Base-by-base conservation (phyloP, 1,140 invertebrate genomes). In the Apis mellifera region DNA sequence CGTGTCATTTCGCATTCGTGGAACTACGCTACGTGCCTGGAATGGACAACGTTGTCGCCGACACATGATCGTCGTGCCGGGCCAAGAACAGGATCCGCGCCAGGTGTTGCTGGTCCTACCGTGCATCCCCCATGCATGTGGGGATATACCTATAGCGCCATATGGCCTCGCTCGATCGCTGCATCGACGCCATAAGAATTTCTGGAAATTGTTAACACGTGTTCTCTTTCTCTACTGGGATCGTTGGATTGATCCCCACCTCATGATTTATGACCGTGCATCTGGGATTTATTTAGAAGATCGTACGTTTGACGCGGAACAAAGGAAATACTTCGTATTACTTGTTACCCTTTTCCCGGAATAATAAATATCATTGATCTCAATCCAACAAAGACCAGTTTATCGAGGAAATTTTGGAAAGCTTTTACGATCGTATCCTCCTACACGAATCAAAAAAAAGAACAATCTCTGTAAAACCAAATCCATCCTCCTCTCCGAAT, bases 1-100 rank as follows among this genome's bases (percentile, higher is more conserved):
- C 60, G 76, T 76, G 86, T 84, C 84, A 84, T 82, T 86, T 84
- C 55, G 81, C 81, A 78, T 83, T 83, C 77, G 82, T 74, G 42
- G 48, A 75, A 42, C 69, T 69, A 59, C 32, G 72, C 62, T 81
- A 81, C 79, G 79, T 81, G 79, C 79, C 72, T 59, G 79, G 79
- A 55, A 81, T 76, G 62, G 23, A 60, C 26, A 42, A 42, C 32
- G 21, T 23, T 21, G 26, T 26, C 42, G n/a, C 9, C 57, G 23
- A 64, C 78, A 11, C 50, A n/a, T 26, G 78, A 79, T 62, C 78
- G 15, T 60, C 68, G 26, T 55, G 9, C 48, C 19, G 26, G n/a
- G 5, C 5, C 17, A 13, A 48, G 26, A 42, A 17, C 17, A 48
- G 54, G 54, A 52, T 23, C 13, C 9, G 11, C 32, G 32, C 79